phyloP scores from a whole-genome alignment of 2,888 invertebrate genomes.

The Rhagophthalmus giganteus region DNA sequence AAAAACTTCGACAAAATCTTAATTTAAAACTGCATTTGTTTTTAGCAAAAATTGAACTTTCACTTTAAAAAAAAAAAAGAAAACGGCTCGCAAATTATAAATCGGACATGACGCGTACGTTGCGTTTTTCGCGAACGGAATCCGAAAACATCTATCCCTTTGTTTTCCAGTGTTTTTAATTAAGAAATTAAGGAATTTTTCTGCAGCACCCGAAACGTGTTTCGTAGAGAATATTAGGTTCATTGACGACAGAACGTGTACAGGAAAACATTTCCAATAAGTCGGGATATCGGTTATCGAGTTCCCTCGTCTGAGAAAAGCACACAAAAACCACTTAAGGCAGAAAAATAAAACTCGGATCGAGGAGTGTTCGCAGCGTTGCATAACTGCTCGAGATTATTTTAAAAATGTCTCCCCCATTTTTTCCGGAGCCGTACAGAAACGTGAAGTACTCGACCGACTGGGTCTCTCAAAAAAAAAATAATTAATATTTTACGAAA shows the following conservation, averaged over 20 bases:
- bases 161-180: neutral
- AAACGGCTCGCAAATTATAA: too few species aligned
- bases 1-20: too few species aligned
- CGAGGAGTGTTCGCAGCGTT: conserved; percentile 20
- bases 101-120: too few species aligned
- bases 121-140: too few species aligned
- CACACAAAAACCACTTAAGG: conserved; percentile 40
- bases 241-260: conserved; percentile 34
- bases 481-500: conserved; percentile 7
- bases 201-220: conserved; percentile 23
- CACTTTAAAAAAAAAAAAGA: too few species aligned
- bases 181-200: conserved; percentile 22
- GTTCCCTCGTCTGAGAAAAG: conserved; percentile 35
- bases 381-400: conserved; percentile 29
- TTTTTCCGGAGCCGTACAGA: conserved; percentile 8
- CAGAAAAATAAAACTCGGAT: conserved; percentile 28
- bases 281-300: conserved; percentile 42
- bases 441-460: conserved; percentile 1
- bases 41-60: too few species aligned
- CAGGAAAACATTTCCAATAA: conserved; percentile 39
- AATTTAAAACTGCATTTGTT: too few species aligned
- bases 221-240: conserved; percentile 30
- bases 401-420: conserved; percentile 15
- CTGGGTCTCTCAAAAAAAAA: too few species aligned
- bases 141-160: neutral